Conservation (phyloP, 2,888 invertebrate species). For the Macrophya annulata region DNA sequence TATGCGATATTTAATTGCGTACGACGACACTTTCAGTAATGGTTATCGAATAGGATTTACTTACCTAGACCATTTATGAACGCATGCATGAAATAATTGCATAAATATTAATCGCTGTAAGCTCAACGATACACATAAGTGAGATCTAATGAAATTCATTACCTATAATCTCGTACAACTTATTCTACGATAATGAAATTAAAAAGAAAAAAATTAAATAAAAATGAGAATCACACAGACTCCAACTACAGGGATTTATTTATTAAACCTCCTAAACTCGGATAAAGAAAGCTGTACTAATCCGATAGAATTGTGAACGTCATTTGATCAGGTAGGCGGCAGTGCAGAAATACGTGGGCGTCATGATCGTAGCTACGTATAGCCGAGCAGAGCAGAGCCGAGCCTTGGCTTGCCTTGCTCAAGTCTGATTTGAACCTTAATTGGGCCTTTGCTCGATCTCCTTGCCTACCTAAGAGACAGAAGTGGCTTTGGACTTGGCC, state of each 20-base stretch:
- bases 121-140: background rate
- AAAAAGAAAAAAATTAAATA: too few species aligned
- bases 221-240: background rate
- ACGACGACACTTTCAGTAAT: constrained; percentile 27
- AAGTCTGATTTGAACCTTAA: constrained; percentile 46
- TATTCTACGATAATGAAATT: background rate
- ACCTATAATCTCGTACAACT: background rate
- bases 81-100: background rate
- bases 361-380: constrained; percentile 40
- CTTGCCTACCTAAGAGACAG: background rate
- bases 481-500: constrained; percentile 11
- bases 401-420: background rate
- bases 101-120: background rate
- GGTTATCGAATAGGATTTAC: background rate
- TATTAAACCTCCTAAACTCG: background rate
- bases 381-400: background rate
- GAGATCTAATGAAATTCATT: too few species aligned
- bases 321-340: constrained; percentile 41
- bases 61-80: background rate
- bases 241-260: background rate
- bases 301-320: constrained; percentile 51
- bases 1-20: constrained; percentile 24
- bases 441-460: constrained; percentile 32
- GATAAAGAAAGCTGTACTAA: constrained; percentile 14
- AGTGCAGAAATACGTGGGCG: constrained; percentile 27